Base-by-base conservation (phyloP, 2,888 invertebrate genomes). In the Glomeris marginata region DNA sequence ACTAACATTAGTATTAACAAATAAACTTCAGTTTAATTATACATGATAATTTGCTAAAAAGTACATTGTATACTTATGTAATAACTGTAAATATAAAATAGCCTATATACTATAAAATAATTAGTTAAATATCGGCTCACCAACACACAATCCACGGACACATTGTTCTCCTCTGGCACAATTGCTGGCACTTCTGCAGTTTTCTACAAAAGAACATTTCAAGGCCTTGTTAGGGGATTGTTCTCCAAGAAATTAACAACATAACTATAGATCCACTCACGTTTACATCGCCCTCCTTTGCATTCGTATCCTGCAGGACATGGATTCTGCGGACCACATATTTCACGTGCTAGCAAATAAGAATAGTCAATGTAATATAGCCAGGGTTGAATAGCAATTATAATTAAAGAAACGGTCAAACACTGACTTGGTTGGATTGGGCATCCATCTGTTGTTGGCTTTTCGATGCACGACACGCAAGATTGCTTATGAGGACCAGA, bases 151-250 rank as follows among this genome's bases (percentile, higher is more conserved):
- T 41, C 55, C 55, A 15, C 57, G 52, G 16, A 59, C 52, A 38
- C 59, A 59, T 10, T 54, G 52, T 54, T 59, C 59, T 34, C 59
- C 59, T 35, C 57, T 57, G 22, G 56, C 57, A 52, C 59, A 59
- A 28, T 56, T 56, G 42, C 58, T 56, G 6, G 56, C 56, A 33
- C 56, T 48, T 35, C 59, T 55, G 21, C 57, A 47, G 18, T 57
- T 55, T 47, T 50, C 50, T 50, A 20, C 13, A 40, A 46, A n/a
- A 13, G 47, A 47, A 22, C 13, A 16, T 41, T 47, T 41, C n/a
- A 37, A 42, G 2, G 37, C 10, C 15, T 16, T 41, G 16, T 34
- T 16, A 21, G 43, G 43, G 8, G 2, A 34, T 3, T 33, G 16
- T 2, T 2, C 13, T 28, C 43, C 2, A 34, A 8, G 10, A n/a